Evolutionary conservation across 2,113 vertebrate genomes (phyloP), one percentile per base, ranked within the genome.

Genomic region (Nestor notabilis): DNA sequence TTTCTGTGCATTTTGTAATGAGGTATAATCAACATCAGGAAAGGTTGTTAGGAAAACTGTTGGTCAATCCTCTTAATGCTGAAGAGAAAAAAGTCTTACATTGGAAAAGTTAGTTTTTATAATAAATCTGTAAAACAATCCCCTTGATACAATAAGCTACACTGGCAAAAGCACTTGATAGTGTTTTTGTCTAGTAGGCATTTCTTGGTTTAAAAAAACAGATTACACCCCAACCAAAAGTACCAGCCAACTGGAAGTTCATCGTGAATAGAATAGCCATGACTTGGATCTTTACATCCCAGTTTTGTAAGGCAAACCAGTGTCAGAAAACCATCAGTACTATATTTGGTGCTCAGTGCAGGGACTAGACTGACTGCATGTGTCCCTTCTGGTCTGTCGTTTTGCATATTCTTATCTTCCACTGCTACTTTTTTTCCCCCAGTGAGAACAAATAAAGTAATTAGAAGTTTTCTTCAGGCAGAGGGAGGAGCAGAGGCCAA

Each of bases 391-490:
- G 76, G 53, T 68, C n/a, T 71, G 11, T 63, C 55, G 0, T 77
- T 56, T 83, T n/a, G 53, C 31, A 5, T 70, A 13, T 65, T 58
- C 83, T 94, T 69, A 31, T 35, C 89, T 91, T 84, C 86, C n/a
- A 77, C 68, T 47, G 61, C 79, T 61, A 21, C 64, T 58, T 43
- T 44, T 46, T 60, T 5, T 3, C 1, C 12, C 9, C 24, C 25
- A 1, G 27, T 75, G 74, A 94, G 89, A 94, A 85, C 89, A 94
- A 96, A 91, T 96, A 5, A 96, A 93, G 83, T 94, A 89, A 95
- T 96, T 96, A 96, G 94, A 95, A 87, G 84, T 85, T 96, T 91
- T 96, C 96, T 95, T 55, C 91, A 82, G 94, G 94, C 93, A 79
- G 74, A 87, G 83, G 94, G 93, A 91, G 91, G 95, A 95, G 96